Evolutionary conservation across 2,888 invertebrate species (phyloP).

Genomic region (Ceramica pisi): DNA sequence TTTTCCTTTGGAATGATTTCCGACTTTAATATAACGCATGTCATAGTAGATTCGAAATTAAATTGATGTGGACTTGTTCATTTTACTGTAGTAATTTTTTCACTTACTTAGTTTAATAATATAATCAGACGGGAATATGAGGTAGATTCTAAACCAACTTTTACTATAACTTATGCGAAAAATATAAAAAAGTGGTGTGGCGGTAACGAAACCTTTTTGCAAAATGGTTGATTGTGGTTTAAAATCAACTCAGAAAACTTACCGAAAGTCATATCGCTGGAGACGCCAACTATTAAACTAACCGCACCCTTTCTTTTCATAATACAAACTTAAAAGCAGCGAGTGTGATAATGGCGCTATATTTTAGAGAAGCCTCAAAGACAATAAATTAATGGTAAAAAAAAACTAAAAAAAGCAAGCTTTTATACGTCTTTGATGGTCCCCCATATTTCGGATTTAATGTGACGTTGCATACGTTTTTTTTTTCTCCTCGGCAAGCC

Average conservation of each 20-base stretch:
- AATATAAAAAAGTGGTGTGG: background rate
- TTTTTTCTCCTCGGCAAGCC: too few relatives aligned
- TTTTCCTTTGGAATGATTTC: too few relatives aligned
- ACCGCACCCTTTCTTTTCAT: background rate
- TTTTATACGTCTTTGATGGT: too few relatives aligned
- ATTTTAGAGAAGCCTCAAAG: conserved; percentile 2
- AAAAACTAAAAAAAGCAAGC: too few relatives aligned
- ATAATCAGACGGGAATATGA: background rate
- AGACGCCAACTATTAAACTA: background rate
- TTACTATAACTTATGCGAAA: background rate
- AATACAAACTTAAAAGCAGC: background rate
- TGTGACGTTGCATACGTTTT: too few relatives aligned
- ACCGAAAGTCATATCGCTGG: too few relatives aligned
- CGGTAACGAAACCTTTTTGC: background rate
- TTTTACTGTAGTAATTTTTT: too few relatives aligned
- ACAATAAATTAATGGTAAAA: too few relatives aligned
- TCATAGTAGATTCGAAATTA: too few relatives aligned
- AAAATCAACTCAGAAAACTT: background rate
- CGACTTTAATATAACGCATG: too few relatives aligned
- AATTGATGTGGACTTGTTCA: background rate
- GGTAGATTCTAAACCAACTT: background rate
- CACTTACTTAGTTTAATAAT: too few relatives aligned
- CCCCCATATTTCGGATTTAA: too few relatives aligned
- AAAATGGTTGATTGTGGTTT: background rate
- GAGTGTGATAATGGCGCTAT: background rate